These are phyloP conservation scores for Dromaius novaehollandiae DNA, from an alignment of 2,113 vertebrate genomes.

Conservation along the genomic window DNA sequence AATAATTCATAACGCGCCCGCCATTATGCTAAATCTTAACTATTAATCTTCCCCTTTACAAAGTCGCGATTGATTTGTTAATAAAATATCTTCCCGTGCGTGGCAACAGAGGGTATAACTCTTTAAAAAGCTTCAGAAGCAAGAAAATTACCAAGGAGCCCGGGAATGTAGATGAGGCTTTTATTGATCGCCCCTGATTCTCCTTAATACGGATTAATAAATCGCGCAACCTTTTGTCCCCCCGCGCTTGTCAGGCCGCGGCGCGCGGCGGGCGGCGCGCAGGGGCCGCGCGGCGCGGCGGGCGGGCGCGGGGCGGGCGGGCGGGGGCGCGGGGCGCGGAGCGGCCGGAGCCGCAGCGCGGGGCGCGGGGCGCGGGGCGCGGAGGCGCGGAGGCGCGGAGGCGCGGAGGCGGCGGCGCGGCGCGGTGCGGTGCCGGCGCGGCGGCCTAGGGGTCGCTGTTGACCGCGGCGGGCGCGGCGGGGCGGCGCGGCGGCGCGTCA, in stretches of 20 bases:
- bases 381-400: slow-evolving; percentile 45
- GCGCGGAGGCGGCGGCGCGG: background rate
- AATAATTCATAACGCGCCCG: slow-evolving; percentile 83
- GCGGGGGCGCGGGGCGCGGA: background rate
- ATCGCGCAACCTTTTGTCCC: slow-evolving; percentile 86
- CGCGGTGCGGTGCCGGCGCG: slow-evolving; percentile 36
- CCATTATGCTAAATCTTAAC: slow-evolving; percentile 85
- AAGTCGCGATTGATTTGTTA: slow-evolving; percentile 88
- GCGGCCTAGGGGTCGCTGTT: slow-evolving; percentile 94
- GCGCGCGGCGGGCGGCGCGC: slow-evolving; percentile 75
- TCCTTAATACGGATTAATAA: slow-evolving; percentile 87
- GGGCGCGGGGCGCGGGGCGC: no score
- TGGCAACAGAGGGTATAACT: slow-evolving; percentile 85
- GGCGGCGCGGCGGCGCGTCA: slow-evolving; percentile 77
- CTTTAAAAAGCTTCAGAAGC: slow-evolving; percentile 84
- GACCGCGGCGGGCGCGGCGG: slow-evolving; percentile 83
- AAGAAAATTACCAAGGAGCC: slow-evolving; percentile 85
- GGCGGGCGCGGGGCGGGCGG: background rate
- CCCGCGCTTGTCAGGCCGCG: slow-evolving; percentile 77
- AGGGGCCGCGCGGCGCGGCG: slow-evolving; percentile 63
- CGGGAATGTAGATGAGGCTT: slow-evolving; percentile 86
- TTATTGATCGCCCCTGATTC: slow-evolving; percentile 87
- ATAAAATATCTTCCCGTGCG: slow-evolving; percentile 84
- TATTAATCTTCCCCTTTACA: slow-evolving; percentile 87
- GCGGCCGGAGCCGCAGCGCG: no score